Conservation (phyloP, 2,888 invertebrate species). For the Lutraria lutraria region DNA sequence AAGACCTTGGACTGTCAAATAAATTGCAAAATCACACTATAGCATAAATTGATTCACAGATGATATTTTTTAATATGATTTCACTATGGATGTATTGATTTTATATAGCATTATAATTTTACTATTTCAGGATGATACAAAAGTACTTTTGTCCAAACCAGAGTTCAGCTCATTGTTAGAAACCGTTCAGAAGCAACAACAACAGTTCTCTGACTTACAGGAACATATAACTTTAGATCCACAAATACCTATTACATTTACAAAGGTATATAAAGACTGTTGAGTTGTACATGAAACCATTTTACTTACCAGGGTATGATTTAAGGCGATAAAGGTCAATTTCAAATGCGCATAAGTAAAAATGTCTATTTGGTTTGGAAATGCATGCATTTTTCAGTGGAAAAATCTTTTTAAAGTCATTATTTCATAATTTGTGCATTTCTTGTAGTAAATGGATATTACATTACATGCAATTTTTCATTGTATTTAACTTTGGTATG, state of each 20-base stretch:
- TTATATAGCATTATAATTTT: neutral
- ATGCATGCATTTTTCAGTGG: no score
- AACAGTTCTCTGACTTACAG: slow-evolving; percentile 88
- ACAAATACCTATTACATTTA: slow-evolving; percentile 89
- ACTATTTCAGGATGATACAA: slow-evolving; percentile 88
- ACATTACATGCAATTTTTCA: no score
- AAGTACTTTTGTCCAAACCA: slow-evolving; percentile 87
- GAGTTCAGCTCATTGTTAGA: slow-evolving; percentile 88
- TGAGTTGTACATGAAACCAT: neutral
- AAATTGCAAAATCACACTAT: no score
- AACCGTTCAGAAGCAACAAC: slow-evolving; percentile 88
- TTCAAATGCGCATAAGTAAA: no score
- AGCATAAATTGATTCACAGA: no score
- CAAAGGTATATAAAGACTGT: slow-evolving; percentile 86
- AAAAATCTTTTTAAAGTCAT: no score
- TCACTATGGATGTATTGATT: neutral
- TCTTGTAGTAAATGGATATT: no score
- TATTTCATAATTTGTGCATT: no score
- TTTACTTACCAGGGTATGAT: neutral
- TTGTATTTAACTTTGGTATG: no score
- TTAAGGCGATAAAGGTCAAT: neutral
- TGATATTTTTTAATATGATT: neutral
- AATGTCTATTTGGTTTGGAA: no score
- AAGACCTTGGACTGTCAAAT: no score
- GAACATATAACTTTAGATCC: slow-evolving; percentile 88